A percentile compares a stretch with the other conserved stretches of the same genome.
These are phyloP conservation scores for Marmota flaviventris DNA, from an alignment of 2,113 vertebrate genomes.

Conservation along the genomic window DNA sequence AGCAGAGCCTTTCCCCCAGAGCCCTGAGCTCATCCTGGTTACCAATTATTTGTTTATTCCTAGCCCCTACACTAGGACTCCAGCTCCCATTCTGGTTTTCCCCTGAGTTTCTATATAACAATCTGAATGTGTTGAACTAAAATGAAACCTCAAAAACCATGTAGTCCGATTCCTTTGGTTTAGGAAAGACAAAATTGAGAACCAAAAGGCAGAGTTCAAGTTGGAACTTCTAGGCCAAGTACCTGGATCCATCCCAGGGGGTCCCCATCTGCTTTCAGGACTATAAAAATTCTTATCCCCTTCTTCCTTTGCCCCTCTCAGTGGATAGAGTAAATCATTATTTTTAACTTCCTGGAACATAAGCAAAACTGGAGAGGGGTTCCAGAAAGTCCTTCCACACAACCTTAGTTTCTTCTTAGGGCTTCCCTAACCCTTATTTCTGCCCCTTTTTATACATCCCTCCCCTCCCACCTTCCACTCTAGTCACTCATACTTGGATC, in stretches of 20 bases:
- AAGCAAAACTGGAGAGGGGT: constrained; percentile 1
- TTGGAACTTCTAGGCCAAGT: constrained; percentile 33
- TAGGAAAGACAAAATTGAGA: constrained; percentile 39
- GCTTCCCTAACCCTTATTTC: not conserved
- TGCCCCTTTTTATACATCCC: not conserved
- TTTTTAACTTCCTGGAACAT: constrained; percentile 40
- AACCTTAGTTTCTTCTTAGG: not conserved
- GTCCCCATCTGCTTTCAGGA: not conserved
- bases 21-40: constrained; percentile 83
- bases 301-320: not conserved
- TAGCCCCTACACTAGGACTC: constrained; percentile 43
- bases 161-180: not conserved
- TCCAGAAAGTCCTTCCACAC: constrained; percentile 8
- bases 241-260: not conserved
- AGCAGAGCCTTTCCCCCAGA: constrained; percentile 60
- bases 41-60: constrained; percentile 81
- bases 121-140: constrained; percentile 16
- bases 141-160: not conserved
- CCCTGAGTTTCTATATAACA: constrained; percentile 64
- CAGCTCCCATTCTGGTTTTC: constrained; percentile 52
- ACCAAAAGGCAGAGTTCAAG: not conserved
- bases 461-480: not conserved
- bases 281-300: constrained; percentile 4
- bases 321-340: constrained; percentile 17
- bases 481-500: not conserved